Evolutionary conservation across 2,888 invertebrate genomes (phyloP).

Genomic region (Anoncus sp.): DNA sequence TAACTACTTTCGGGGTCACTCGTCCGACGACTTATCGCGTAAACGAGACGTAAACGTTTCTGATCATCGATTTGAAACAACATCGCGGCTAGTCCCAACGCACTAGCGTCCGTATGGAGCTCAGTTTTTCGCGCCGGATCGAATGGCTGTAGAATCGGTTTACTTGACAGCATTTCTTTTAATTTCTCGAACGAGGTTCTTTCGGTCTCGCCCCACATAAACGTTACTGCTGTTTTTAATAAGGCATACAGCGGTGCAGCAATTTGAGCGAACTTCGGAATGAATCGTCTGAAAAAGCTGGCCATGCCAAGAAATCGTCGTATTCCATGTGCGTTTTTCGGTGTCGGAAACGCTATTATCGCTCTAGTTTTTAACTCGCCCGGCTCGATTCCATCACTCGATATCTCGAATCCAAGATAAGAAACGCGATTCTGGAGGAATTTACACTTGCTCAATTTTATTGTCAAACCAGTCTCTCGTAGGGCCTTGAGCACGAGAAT

Average conservation of each 20-base stretch:
- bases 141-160: constrained; percentile 29
- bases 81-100: constrained; percentile 3
- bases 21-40: too few relatives aligned
- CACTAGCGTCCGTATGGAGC: too few relatives aligned
- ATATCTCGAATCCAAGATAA: constrained; percentile 66
- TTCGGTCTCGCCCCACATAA: constrained; percentile 25
- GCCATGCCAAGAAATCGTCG: too few relatives aligned
- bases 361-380: constrained; percentile 64
- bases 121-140: constrained; percentile 10
- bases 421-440: constrained; percentile 68
- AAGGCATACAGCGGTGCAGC: constrained; percentile 18
- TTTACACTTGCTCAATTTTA: constrained; percentile 72
- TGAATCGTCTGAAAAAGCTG: too few relatives aligned
- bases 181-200: constrained; percentile 9
- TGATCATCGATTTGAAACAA: constrained; percentile 60
- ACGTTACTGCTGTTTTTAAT: constrained; percentile 1
- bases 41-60: constrained; percentile 55
- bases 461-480: constrained; percentile 66
- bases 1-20: constrained; percentile 65
- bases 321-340: constrained; percentile 27
- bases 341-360: too few relatives aligned
- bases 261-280: constrained; percentile 17
- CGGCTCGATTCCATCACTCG: constrained; percentile 13
- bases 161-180: not conserved
- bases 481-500: constrained; percentile 64